Conservation (phyloP, 2,113 vertebrate genomes). For the Perccottus glenii region DNA sequence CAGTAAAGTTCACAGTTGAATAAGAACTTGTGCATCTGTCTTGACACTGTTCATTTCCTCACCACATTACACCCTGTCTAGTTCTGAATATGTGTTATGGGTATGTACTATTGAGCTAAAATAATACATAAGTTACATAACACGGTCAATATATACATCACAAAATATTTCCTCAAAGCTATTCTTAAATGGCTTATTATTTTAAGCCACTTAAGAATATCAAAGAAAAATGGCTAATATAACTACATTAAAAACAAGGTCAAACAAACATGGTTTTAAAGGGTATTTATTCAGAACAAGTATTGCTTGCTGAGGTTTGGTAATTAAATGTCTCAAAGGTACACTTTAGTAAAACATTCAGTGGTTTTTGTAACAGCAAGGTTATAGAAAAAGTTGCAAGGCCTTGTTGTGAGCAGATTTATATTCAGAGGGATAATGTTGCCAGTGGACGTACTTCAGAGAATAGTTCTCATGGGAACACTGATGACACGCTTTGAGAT, state of each 20-base stretch:
- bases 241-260: neutral
- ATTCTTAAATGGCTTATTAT: neutral
- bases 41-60: neutral
- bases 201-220: conserved; percentile 7
- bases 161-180: conserved; percentile 3
- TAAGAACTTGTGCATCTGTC: conserved; percentile 40
- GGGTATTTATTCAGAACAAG: neutral
- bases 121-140: neutral
- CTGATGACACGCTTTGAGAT: neutral
- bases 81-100: too few relatives aligned
- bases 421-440: neutral
- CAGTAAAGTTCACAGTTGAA: conserved; percentile 69
- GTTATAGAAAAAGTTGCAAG: neutral
- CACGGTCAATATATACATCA: neutral
- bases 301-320: neutral
- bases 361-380: neutral
- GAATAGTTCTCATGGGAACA: neutral
- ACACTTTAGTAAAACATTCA: neutral
- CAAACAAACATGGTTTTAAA: neutral
- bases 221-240: neutral
- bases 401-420: neutral
- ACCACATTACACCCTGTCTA: too few relatives aligned
- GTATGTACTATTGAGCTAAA: too few relatives aligned
- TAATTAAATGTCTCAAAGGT: neutral
- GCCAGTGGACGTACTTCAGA: neutral